Percentiles rank a stretch among this genome's conserved stretches.
Conservation (phyloP, 2,113 vertebrate genomes). For the Zosterops japonicus region DNA sequence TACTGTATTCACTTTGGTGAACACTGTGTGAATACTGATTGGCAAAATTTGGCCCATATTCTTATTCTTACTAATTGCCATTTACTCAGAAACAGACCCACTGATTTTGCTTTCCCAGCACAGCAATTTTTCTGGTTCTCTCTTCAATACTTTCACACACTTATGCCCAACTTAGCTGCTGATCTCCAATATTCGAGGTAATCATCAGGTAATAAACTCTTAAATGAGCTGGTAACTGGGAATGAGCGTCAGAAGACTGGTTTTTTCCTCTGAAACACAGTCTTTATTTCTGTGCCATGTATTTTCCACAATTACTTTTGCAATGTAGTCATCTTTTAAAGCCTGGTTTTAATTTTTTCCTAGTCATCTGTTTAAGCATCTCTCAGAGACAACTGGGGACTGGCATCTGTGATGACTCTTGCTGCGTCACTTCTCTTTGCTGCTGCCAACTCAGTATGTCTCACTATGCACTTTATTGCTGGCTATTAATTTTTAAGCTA, state of each 20-base stretch:
- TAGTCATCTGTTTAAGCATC: neutral
- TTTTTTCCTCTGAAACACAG: neutral
- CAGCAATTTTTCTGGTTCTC: conserved; percentile 3
- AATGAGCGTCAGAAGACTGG: neutral
- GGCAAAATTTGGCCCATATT: neutral
- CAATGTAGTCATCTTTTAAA: neutral
- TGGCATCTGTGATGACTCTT: neutral
- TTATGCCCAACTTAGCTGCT: neutral
- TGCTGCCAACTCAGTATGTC: neutral
- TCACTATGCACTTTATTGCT: neutral
- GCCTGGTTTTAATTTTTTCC: neutral
- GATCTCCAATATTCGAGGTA: neutral
- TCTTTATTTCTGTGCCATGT: neutral
- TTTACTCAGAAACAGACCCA: conserved; percentile 24
- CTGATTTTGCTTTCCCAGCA: conserved; percentile 26
- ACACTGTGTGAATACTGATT: neutral
- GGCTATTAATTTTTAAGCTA: conserved; percentile 6
- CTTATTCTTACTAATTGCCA: neutral
- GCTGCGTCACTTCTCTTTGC: neutral
- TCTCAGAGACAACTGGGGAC: neutral
- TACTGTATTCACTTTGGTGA: neutral
- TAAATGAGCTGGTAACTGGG: neutral
- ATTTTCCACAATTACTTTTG: neutral
- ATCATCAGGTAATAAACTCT: neutral
- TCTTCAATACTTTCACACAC: neutral